Evolutionary conservation across 2,113 vertebrate genomes (phyloP).

Genomic region (Holacanthus passer): DNA sequence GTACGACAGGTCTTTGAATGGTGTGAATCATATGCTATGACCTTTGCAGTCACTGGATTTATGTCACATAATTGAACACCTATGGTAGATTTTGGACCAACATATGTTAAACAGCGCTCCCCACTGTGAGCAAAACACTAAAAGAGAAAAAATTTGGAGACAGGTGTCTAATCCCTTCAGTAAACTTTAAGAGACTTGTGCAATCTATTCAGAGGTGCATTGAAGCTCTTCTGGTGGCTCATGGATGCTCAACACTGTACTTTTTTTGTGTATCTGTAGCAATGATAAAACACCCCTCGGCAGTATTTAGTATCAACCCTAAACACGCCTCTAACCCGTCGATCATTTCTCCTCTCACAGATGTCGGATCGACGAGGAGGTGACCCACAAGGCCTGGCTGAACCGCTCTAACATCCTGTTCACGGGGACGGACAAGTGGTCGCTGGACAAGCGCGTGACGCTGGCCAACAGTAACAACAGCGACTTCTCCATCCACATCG

Average conservation of each 20-base stretch:
- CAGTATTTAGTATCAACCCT: neutral
- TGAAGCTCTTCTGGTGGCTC: neutral
- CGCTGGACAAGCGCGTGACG: slow-evolving; percentile 89
- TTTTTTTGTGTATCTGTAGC: neutral
- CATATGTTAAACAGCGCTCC: neutral
- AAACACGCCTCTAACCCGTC: neutral
- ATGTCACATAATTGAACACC: slow-evolving; percentile 15
- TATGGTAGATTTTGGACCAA: neutral
- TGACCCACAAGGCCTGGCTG: slow-evolving; percentile 93
- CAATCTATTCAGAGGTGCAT: neutral
- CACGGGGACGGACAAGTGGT: slow-evolving; percentile 93
- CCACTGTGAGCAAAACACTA: slow-evolving; percentile 2
- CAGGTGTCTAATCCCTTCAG: neutral
- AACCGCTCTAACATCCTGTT: slow-evolving; percentile 95
- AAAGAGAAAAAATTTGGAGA: slow-evolving; percentile 1
- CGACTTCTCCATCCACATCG: slow-evolving; percentile 92
- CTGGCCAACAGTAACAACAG: slow-evolving; percentile 89
- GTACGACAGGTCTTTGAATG: slow-evolving; percentile 10
- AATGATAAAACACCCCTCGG: neutral
- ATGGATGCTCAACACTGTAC: neutral
- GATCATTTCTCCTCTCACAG: slow-evolving; percentile 67
- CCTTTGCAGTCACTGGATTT: slow-evolving; percentile 31
- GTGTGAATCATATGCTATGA: slow-evolving; percentile 31
- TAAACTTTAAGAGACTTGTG: neutral
- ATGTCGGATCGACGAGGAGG: slow-evolving; percentile 91